Percentiles rank a stretch among this genome's conserved stretches.
Evolutionary conservation across 2,888 invertebrate genomes (phyloP).

Genomic region (Leucoma salicis): DNA sequence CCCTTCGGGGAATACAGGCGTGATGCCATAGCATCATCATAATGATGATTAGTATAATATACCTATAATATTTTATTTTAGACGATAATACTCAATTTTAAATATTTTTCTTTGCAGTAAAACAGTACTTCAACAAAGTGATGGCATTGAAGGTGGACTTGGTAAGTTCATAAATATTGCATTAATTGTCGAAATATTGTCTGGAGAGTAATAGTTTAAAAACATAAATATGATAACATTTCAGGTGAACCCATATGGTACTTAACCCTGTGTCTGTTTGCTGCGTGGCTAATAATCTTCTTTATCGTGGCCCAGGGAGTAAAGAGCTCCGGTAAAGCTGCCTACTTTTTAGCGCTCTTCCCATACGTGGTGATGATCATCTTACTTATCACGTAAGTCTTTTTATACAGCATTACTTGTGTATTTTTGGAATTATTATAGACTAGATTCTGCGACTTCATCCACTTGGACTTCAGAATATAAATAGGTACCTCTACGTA

Average conservation of each 20-base stretch:
- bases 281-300: slow-evolving; percentile 87
- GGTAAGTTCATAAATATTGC: slow-evolving; percentile 44
- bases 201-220: not conserved
- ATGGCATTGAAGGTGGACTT: slow-evolving; percentile 66
- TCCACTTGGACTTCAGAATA: too few relatives aligned
- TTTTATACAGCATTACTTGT: too few relatives aligned
- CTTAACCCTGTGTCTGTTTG: slow-evolving; percentile 84
- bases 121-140: slow-evolving; percentile 61
- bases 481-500: too few relatives aligned
- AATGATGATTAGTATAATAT: too few relatives aligned
- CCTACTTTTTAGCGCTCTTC: slow-evolving; percentile 94
- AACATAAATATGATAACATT: not conserved
- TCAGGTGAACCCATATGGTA: slow-evolving; percentile 86
- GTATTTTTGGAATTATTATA: too few relatives aligned
- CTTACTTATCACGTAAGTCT: slow-evolving; percentile 83
- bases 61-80: too few relatives aligned
- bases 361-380: slow-evolving; percentile 90
- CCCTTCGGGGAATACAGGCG: too few relatives aligned
- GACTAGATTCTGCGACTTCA: too few relatives aligned
- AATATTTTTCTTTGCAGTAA: slow-evolving; percentile 43
- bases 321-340: slow-evolving; percentile 90
- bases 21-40: too few relatives aligned
- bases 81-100: not conserved
- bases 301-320: slow-evolving; percentile 87
- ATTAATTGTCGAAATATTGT: not conserved